Conservation (phyloP, 2,113 vertebrate species). For the Ceratotherium simum region DNA sequence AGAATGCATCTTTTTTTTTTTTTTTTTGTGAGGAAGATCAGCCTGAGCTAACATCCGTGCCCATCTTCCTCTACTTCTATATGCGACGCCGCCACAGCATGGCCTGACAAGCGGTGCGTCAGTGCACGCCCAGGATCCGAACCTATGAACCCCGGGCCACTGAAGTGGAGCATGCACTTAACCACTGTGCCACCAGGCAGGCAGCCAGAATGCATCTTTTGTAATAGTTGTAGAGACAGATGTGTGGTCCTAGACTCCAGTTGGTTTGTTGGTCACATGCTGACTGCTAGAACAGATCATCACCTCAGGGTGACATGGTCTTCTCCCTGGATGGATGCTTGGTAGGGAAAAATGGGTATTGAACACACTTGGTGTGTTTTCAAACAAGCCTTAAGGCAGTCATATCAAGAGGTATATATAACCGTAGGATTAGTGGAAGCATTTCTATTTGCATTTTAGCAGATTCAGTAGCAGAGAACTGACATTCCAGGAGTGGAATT, state of each 20-base stretch:
- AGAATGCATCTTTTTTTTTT: background rate
- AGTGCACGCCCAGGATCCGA: too few species aligned
- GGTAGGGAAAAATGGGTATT: background rate
- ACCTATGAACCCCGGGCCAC: too few species aligned
- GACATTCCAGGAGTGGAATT: background rate
- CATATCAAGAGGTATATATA: background rate
- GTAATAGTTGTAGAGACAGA: background rate
- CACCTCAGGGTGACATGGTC: background rate
- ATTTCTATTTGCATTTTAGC: background rate
- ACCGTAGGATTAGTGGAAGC: background rate
- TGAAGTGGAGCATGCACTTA: too few species aligned
- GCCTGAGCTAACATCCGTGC: too few species aligned
- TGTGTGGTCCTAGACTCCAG: background rate
- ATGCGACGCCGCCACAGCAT: too few species aligned
- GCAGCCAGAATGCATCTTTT: background rate
- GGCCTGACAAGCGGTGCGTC: too few species aligned
- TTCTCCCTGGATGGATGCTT: background rate
- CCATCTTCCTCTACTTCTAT: too few species aligned
- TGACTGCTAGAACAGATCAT: background rate
- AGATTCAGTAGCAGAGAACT: background rate
- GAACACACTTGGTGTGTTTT: background rate
- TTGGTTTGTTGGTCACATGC: background rate
- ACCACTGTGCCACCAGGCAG: too few species aligned
- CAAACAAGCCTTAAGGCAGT: background rate
- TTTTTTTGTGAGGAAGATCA: too few species aligned